A percentile compares a stretch with the other conserved stretches of the same genome.
These are phyloP conservation scores for Cephus sareptanus DNA, from an alignment of 2,888 invertebrate genomes.

Conservation along the genomic window DNA sequence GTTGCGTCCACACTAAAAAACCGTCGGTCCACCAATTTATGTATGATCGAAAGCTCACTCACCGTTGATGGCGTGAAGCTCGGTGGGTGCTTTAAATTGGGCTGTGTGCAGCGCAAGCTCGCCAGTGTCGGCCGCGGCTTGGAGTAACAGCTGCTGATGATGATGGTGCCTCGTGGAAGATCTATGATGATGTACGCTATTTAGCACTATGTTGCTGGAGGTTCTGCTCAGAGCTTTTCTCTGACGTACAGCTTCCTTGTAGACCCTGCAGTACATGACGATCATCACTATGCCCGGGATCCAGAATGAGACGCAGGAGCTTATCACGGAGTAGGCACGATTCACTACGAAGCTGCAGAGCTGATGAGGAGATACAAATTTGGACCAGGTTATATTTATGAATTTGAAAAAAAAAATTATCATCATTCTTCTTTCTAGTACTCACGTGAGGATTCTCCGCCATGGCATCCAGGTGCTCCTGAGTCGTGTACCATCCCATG, in stretches of 20 bases:
- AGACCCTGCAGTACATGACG: slow-evolving; percentile 88
- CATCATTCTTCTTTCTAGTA: neutral
- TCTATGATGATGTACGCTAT: slow-evolving; percentile 85
- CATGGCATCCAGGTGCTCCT: slow-evolving; percentile 70
- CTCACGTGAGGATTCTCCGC: slow-evolving; percentile 74
- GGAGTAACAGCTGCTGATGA: slow-evolving; percentile 65
- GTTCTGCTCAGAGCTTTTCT: slow-evolving; percentile 85
- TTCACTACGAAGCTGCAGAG: slow-evolving; percentile 87
- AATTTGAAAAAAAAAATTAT: neutral
- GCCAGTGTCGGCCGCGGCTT: slow-evolving; percentile 60
- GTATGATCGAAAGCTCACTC: slow-evolving; percentile 29
- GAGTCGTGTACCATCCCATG: slow-evolving; percentile 77
- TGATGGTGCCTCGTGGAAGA: slow-evolving; percentile 79
- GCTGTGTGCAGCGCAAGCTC: slow-evolving; percentile 53
- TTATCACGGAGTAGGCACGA: slow-evolving; percentile 87
- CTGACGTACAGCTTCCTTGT: slow-evolving; percentile 83
- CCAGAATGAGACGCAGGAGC: slow-evolving; percentile 93
- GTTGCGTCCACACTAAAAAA: neutral
- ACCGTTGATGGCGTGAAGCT: slow-evolving; percentile 57
- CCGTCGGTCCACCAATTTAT: neutral
- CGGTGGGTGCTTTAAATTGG: slow-evolving; percentile 54
- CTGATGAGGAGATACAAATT: slow-evolving; percentile 29
- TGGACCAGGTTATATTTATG: neutral
- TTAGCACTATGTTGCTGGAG: slow-evolving; percentile 86
- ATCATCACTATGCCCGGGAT: slow-evolving; percentile 93